Evolutionary conservation across 1,140 invertebrate genomes (phyloP), one percentile per base, ranked within the genome.

Genomic region (Caenorhabditis briggsae): DNA sequence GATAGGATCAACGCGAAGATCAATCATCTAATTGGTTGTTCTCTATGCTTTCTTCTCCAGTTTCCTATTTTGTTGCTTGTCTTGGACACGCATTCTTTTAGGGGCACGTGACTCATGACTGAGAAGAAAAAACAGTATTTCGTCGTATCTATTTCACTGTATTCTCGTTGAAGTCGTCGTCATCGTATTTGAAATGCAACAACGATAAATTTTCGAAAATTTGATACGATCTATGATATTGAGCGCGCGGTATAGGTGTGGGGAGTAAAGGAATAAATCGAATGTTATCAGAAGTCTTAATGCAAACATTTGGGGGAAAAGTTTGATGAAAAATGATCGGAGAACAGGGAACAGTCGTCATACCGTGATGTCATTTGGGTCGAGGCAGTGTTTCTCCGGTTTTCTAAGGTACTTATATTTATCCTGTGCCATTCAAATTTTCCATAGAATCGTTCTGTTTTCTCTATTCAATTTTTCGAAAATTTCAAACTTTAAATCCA

Each of bases 211-310:
- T 70, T 70, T 78, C 33, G 3, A 18, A 25, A 18, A 48, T 23
- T 50, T 23, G 46, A 78, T 78, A 50, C 70, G 70, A 78, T 78
- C 70, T 78, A 78, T 78, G 70, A 78, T 78, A 78, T 78, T 78
- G 70, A 18, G 70, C 70, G 46, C 12, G 33, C 48, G 65, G 20
- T 46, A 48, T 46, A 23, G 70, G 14, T 50, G n/a, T 18, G 46
- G 46, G 18, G 43, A 16, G 46, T 7, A 5, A 43, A 78, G 46
- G 46, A 78, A 78, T 78, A 50, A 50, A 48, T 50, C n/a, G n/a
- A 9, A 50, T 78, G 20, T 46, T 50, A 50, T 78, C 53, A 78
- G 70, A 23, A 78, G n/a, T 11, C 64, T 48, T 23, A 78, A 78
- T 78, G 70, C 70, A 78, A 78, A 78, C 70, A 78, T 50, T 78